Base-by-base conservation (phyloP, 1,140 invertebrate species). In the Harlomillsia oculata region DNA sequence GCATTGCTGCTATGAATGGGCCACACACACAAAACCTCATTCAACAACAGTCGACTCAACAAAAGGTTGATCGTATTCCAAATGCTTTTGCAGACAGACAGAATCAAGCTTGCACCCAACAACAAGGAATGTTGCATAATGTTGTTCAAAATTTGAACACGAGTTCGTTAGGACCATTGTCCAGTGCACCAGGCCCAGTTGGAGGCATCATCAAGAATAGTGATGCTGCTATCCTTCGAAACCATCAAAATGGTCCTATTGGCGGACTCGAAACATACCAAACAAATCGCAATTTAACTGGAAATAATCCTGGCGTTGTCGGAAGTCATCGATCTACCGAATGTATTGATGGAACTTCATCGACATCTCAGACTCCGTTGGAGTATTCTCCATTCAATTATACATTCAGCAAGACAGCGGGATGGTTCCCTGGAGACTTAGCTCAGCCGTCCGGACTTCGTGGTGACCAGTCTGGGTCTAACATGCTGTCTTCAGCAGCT, bases 331-430 rank as follows among this genome's bases (percentile, higher is more conserved):
- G 9, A n/a, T 25, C 14, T 9, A 4, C 23, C 39, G 45, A 20
- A 18, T 32, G 45, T 21, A 29, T 18, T 9, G 45, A 48, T 20
- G 45, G 44, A n/a, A 26, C 16, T 2, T 16, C 45, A 58, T 29
- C 54, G 34, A 25, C 43, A 16, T 45, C 43, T 5, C 45, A 48
- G 14, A 37, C 57, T n/a, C 62, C 62, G 3, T 41, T 79, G 14
- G 83, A 87, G 59, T 90, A 89, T 70, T 85, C 85, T 1, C 75
- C 89, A 5, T 89, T 90, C 64, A 84, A 85, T 64, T 82, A 85
- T 66, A 75, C 76, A 1, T 82, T 82, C 62, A 77, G 77, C 46
- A 81, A 80, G 68, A 59, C 59, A 0, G 25, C 59, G 9, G 57
- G 63, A 13, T 65, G 63, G 63, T 60, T 55, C 26, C 59, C 53